phyloP scores from a whole-genome alignment of 1,140 invertebrate genomes.

The Meteorus sp. region DNA sequence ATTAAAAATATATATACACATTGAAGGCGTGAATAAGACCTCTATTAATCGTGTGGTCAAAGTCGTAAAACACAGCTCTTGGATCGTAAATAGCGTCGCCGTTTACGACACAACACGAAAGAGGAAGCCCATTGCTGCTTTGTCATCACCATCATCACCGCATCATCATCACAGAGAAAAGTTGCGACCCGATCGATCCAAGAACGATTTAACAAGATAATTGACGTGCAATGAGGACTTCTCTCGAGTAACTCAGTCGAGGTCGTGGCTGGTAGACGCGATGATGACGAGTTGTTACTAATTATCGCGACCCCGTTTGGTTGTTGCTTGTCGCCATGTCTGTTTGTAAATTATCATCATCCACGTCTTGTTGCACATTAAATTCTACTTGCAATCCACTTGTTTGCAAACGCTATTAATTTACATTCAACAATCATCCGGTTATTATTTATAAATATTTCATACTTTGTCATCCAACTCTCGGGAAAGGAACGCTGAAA shows the following conservation, averaged over 20 bases:
- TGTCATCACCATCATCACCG: not conserved
- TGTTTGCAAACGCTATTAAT: not conserved
- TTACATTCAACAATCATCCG: not conserved
- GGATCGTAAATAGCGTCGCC: not conserved
- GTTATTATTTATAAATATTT: no score
- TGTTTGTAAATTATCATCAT: not conserved
- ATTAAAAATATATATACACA: no score
- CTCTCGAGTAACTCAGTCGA: not conserved
- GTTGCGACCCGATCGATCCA: not conserved
- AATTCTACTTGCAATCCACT: not conserved
- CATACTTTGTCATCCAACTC: no score
- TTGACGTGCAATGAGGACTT: conserved; percentile 2
- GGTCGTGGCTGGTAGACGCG: no score
- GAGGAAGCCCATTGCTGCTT: not conserved
- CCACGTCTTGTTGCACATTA: no score
- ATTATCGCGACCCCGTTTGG: conserved; percentile 2
- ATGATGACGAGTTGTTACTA: conserved; percentile 1
- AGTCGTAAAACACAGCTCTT: not conserved
- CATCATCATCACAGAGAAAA: not conserved
- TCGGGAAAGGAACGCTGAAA: no score
- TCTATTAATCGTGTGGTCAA: not conserved
- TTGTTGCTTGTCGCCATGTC: no score
- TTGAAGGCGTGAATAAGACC: not conserved
- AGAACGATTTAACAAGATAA: conserved; percentile 2
- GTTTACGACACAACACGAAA: not conserved